Base-by-base conservation (phyloP, 2,113 vertebrate species). In the Motacilla alba region DNA sequence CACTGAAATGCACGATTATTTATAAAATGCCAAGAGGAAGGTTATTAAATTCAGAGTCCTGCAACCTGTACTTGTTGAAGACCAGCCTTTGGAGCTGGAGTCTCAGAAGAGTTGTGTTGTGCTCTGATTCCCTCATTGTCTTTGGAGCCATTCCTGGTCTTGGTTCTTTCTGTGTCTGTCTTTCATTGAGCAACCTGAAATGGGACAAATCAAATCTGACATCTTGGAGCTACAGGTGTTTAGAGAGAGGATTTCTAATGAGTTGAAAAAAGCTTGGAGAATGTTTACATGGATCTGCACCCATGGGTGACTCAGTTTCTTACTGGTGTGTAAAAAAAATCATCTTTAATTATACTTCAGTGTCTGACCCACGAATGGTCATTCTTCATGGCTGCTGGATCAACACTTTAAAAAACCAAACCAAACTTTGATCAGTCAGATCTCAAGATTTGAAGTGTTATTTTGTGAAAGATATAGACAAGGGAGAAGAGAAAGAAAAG, bases 261-360 rank as follows among this genome's bases (percentile, higher is more conserved):
- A 83, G 20, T 37, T 33, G 11, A 8, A 21, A 30, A 87, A 46
- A 37, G 1, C 21, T 41, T 50, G 35, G 26, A n/a, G 44, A 67
- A 30, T 0, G 1, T 30, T 58, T 55, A 20, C 1, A 1, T 63
- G 44, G 66, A 10, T 75, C 43, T 85, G 28, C 11, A 15, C 19
- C 4, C 12, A 6, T 19, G 13, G 26, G 24, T 70, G 39, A 30
- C 28, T 81, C 28, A 7, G 31, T 53, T 90, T 33, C 15, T 73
- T n/a, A 37, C 27, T 24, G 20, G 7, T 58, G 33, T 70, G 35
- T 67, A 27, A 67, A 76, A 96, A 27, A 76, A 96, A 27, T 49
- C 1, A 13, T 11, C 3, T 31, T 23, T 52, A 60, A 56, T 56
- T 47, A 2, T 0, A 5, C 10, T 52, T 50, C 10, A 14, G 0